Base-by-base conservation (phyloP, 2,888 invertebrate genomes). In the Phyllotreta striolata region DNA sequence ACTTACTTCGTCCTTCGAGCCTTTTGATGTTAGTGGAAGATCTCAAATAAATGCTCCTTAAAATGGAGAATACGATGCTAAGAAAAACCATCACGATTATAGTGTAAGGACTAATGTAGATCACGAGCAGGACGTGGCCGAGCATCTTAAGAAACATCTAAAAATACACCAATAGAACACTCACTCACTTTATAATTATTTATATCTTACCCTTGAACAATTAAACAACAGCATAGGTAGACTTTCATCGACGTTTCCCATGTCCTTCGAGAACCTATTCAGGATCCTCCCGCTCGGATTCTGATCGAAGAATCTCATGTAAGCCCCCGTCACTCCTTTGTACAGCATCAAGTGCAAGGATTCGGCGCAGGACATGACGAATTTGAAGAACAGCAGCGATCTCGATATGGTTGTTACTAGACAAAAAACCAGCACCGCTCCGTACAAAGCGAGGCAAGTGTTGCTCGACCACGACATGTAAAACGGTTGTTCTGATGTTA, bases 251-350 rank as follows among this genome's bases (percentile, higher is more conserved):
- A 92, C 87, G 0, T 88, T 86, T 0, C 91, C 91, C 76, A 92
- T 86, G 74, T 94, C 93, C 77, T 93, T 93, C 0, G 93, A 89
- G 74, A 94, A 93, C 67, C 93, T 70, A 66, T 90, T 90, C 44
- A 95, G 83, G 66, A 95, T 91, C 55, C 90, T 84, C 38, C 91
- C 91, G 70, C 88, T 87, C 3, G 94, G 92, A 79, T 94, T 95
- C 0, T 87, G 88, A 74, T 94, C 92, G 77, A 93, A 95, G 79
- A 95, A 95, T 55, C 84, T 76, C 81, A 90, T 86, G 35, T 8
- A 49, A 0, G 87, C 84, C 40, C 84, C 78, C 12, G 88, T 84
- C 2, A 90, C 82, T 55, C 84, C 81, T 6, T 47, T 46, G 43
- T 70, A 69, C 69, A 73, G 86, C 9, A 66, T 74, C 64, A 84